Percentiles rank a stretch among this genome's conserved stretches.
phyloP scores from a whole-genome alignment of 1,140 invertebrate genomes.

The Drosophila virilis region DNA sequence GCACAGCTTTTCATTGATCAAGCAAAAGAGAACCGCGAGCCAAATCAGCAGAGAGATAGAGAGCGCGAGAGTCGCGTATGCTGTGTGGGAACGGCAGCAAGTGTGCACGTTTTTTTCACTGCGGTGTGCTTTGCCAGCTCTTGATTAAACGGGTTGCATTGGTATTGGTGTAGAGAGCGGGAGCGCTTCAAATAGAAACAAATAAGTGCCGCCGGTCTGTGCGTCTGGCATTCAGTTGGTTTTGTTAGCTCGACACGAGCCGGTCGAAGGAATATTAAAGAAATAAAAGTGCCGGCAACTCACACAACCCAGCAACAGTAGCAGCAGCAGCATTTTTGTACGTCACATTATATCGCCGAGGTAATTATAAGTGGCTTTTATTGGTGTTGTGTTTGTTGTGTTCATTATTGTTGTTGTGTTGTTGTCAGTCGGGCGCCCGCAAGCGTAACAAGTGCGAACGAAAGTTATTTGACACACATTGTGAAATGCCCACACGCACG shows the following conservation, averaged over 20 bases:
- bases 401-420: slow-evolving; percentile 27
- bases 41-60: not conserved
- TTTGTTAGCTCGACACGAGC: slow-evolving; percentile 60
- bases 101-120: slow-evolving; percentile 3
- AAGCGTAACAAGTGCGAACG: slow-evolving; percentile 59
- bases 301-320: slow-evolving; percentile 28
- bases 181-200: slow-evolving; percentile 47
- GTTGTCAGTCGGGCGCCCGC: slow-evolving; percentile 19
- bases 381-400: slow-evolving; percentile 7
- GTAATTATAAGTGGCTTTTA: slow-evolving; percentile 77
- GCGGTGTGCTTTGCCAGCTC: not conserved
- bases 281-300: not conserved
- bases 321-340: slow-evolving; percentile 31
- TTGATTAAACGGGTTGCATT: slow-evolving; percentile 7
- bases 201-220: slow-evolving; percentile 60
- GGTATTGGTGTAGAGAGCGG: slow-evolving; percentile 6
- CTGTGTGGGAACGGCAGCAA: not conserved
- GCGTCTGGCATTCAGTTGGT: slow-evolving; percentile 57
- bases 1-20: slow-evolving; percentile 29
- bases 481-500: slow-evolving; percentile 47
- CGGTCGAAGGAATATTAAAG: slow-evolving; percentile 40
- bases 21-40: not conserved
- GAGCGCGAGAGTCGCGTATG: not conserved
- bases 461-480: slow-evolving; percentile 56
- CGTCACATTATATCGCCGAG: slow-evolving; percentile 40